These are phyloP conservation scores for Cebidichthys violaceus DNA, from an alignment of 2,113 vertebrate genomes.

Conservation along the genomic window DNA sequence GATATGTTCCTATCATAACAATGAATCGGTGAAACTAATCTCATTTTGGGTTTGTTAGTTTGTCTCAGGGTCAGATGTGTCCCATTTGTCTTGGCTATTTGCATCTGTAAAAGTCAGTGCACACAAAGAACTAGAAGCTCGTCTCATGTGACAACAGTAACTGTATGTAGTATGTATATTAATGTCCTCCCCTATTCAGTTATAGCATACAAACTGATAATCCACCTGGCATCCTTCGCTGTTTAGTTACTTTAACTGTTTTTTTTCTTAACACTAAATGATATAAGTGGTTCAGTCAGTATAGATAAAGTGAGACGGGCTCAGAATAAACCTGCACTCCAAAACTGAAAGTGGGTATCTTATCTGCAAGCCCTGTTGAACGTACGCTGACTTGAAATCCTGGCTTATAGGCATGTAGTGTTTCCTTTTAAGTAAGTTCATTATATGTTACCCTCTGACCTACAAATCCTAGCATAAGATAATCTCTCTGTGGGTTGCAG, in stretches of 20 bases:
- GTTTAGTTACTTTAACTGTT: background rate
- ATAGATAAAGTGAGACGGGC: constrained; percentile 4
- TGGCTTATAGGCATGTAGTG: background rate
- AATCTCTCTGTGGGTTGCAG: constrained; percentile 11
- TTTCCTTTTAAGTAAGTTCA: constrained; percentile 8
- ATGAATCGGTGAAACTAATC: background rate
- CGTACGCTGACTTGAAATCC: constrained; percentile 33
- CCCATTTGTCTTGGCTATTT: background rate
- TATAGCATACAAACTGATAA: background rate
- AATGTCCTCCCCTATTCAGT: background rate
- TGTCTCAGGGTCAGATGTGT: background rate
- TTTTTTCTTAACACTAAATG: background rate
- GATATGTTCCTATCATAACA: background rate
- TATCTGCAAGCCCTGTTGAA: constrained; percentile 53
- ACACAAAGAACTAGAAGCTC: background rate
- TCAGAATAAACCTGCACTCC: constrained; percentile 52
- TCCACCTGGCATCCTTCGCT: background rate
- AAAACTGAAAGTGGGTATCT: constrained; percentile 29
- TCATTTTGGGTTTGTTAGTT: background rate
- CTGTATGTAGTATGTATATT: background rate
- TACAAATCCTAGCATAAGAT: constrained; percentile 18
- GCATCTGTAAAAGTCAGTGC: background rate
- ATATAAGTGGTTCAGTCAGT: constrained; percentile 2
- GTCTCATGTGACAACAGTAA: background rate
- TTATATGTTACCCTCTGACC: constrained; percentile 28